Percentiles rank a stretch among this genome's conserved stretches.
These are phyloP conservation scores for Polyodon spathula DNA, from an alignment of 2,113 vertebrate genomes.

Conservation along the genomic window DNA sequence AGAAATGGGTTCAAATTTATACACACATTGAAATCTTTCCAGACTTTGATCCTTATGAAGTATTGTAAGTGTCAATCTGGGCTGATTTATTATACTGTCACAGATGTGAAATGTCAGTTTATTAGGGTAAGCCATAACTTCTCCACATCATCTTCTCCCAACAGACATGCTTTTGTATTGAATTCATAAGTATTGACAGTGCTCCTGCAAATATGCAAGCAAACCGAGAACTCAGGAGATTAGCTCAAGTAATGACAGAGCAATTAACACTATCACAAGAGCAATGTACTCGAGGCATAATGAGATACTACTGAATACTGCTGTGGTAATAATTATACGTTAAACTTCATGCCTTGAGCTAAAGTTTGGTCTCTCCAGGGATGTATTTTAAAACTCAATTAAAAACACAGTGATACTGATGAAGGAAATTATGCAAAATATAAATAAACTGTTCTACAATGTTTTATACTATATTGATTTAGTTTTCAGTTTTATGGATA, in stretches of 20 bases:
- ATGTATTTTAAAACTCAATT: too few relatives aligned
- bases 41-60: too few relatives aligned
- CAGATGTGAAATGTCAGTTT: slow-evolving; percentile 5
- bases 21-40: too few relatives aligned
- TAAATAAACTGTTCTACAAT: too few relatives aligned
- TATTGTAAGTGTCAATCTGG: neutral
- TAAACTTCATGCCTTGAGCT: slow-evolving; percentile 10
- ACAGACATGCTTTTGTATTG: neutral
- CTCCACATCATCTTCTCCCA: neutral
- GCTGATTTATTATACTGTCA: neutral
- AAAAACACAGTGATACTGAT: neutral
- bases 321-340: slow-evolving; percentile 7
- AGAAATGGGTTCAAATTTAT: too few relatives aligned
- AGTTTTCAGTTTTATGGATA: too few relatives aligned
- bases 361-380: neutral
- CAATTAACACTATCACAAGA: slow-evolving; percentile 11
- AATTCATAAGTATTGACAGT: neutral
- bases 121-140: neutral
- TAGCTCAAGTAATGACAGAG: neutral
- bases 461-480: too few relatives aligned
- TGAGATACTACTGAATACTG: slow-evolving; percentile 5
- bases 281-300: slow-evolving; percentile 12
- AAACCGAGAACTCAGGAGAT: neutral
- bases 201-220: neutral
- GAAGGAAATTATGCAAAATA: too few relatives aligned